Percentiles rank a stretch among this genome's conserved stretches.
Evolutionary conservation across 1,140 invertebrate species (phyloP).

Genomic region (Cotesia vestalis): DNA sequence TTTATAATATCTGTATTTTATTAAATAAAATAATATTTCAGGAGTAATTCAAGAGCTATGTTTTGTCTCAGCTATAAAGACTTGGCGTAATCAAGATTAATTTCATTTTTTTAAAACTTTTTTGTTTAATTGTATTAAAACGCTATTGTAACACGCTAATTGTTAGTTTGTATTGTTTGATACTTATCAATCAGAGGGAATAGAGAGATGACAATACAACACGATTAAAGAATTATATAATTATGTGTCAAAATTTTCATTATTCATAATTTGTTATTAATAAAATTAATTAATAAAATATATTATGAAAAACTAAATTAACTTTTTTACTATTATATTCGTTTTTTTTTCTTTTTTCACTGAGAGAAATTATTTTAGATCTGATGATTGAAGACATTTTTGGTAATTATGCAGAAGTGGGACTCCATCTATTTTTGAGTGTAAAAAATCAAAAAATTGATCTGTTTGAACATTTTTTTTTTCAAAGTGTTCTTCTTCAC

Average conservation of each 20-base stretch:
- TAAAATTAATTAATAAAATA: constrained; percentile 2
- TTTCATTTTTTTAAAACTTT: neutral
- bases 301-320: neutral
- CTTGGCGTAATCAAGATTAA: neutral
- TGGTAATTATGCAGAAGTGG: too few species aligned
- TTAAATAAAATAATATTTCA: neutral
- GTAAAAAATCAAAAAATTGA: too few species aligned
- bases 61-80: constrained; percentile 17
- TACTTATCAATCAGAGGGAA: neutral
- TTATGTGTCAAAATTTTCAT: constrained; percentile 4
- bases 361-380: too few species aligned
- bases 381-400: neutral
- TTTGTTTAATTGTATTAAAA: neutral
- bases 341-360: neutral
- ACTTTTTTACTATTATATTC: neutral
- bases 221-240: neutral
- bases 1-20: neutral
- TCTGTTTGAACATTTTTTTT: too few species aligned
- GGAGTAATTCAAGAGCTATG: constrained; percentile 7
- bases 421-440: too few species aligned
- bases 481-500: too few species aligned
- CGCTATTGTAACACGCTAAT: neutral
- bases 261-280: constrained; percentile 1
- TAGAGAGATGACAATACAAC: neutral
- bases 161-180: neutral